phyloP scores from a whole-genome alignment of 2,797 vertebrate species.

The Corythornis leucogaster region DNA sequence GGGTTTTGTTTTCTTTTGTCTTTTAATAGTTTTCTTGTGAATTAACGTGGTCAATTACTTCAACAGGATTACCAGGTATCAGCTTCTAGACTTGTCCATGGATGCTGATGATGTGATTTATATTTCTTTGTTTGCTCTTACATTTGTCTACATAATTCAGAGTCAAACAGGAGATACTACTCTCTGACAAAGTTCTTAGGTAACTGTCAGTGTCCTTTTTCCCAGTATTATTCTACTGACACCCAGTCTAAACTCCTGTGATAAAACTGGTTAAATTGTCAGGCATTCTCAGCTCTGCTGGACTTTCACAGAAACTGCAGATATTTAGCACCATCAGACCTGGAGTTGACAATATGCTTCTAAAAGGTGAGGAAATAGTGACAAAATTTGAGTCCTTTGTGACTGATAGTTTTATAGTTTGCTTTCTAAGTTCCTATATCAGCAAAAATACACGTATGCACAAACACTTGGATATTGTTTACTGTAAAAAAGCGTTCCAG shows the following conservation, averaged over 20 bases:
- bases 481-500: not conserved
- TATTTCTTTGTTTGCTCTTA: not conserved
- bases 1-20: too few species aligned
- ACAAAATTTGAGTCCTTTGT: not conserved
- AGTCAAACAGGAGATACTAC: not conserved
- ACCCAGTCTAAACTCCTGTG: not conserved
- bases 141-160: not conserved
- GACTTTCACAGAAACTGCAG: not conserved
- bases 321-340: not conserved
- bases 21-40: not conserved
- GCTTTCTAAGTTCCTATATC: not conserved
- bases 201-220: not conserved
- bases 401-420: not conserved
- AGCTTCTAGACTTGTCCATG: not conserved
- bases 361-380: not conserved
- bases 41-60: not conserved
- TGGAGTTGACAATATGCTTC: not conserved
- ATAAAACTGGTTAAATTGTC: not conserved
- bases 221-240: not conserved
- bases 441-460: not conserved
- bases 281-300: not conserved
- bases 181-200: not conserved
- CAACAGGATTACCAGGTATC: not conserved
- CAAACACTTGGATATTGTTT: not conserved
- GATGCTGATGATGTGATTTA: not conserved